Evolutionary conservation across 1,140 invertebrate species (phyloP).

Genomic region (Phymorhynchus buccinoides): DNA sequence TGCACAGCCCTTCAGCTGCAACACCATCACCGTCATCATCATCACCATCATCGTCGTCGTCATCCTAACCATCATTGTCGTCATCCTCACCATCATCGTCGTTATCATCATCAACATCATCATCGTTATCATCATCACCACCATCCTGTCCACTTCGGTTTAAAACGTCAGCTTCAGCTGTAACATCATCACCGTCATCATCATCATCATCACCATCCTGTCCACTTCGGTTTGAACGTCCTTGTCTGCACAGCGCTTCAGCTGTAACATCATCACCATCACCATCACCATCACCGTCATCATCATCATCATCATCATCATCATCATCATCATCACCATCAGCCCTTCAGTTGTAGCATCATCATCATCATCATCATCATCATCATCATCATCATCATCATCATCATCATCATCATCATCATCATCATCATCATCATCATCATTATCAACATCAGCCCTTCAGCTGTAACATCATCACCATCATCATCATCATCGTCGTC

Average conservation of each 20-base stretch:
- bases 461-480: constrained; percentile 20
- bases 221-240: constrained; percentile 74
- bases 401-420: constrained; percentile 34
- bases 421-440: constrained; percentile 35
- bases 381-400: background rate
- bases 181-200: background rate
- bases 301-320: constrained; percentile 38
- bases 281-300: constrained; percentile 3
- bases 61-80: background rate
- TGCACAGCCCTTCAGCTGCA: no score
- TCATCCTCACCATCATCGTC: background rate
- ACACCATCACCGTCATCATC: background rate
- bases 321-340: constrained; percentile 14
- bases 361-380: constrained; percentile 31
- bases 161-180: no score
- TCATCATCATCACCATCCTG: constrained; percentile 65
- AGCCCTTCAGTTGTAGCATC: background rate
- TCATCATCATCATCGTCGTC: constrained; percentile 35
- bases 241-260: constrained; percentile 80
- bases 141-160: no score
- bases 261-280: constrained; percentile 64
- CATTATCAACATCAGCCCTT: constrained; percentile 23
- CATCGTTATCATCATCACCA: no score
- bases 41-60: background rate
- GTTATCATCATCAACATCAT: no score